A percentile compares a stretch with the other conserved stretches of the same genome.
These are phyloP conservation scores for Lytechinus variegatus DNA, from an alignment of 35 echinoderm and acorn worm genomes.

Conservation along the genomic window DNA sequence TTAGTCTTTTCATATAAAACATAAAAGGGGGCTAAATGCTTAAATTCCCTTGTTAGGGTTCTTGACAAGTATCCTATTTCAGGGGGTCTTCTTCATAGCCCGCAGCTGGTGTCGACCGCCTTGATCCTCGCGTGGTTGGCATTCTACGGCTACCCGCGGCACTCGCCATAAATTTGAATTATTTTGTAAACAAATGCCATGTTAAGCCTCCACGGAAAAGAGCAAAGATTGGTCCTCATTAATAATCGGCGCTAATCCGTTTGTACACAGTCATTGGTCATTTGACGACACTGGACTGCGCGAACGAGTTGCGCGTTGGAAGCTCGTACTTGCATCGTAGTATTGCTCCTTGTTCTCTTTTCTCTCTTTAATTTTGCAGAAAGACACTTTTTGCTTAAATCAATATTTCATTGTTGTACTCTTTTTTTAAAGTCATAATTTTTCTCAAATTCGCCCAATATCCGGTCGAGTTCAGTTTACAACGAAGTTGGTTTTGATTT, in stretches of 20 bases:
- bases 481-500: no score
- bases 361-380: no score
- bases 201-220: background rate
- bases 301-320: background rate
- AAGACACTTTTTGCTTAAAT: no score
- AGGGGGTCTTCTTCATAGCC: background rate
- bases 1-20: background rate
- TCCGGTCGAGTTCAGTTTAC: no score
- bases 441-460: no score
- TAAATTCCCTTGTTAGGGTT: background rate
- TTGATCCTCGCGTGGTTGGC: background rate
- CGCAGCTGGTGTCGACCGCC: background rate
- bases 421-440: no score
- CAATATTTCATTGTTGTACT: no score
- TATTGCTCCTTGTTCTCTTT: no score
- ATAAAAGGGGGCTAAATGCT: background rate
- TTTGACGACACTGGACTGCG: background rate
- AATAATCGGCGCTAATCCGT: background rate
- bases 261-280: background rate
- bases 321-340: no score
- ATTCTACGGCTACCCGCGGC: background rate
- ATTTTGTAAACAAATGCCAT: constrained; percentile 4
- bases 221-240: background rate
- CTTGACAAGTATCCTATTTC: constrained; percentile 11
- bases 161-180: background rate